Conservation (phyloP, 2,888 invertebrate species). For the Cloeon dipterum region DNA sequence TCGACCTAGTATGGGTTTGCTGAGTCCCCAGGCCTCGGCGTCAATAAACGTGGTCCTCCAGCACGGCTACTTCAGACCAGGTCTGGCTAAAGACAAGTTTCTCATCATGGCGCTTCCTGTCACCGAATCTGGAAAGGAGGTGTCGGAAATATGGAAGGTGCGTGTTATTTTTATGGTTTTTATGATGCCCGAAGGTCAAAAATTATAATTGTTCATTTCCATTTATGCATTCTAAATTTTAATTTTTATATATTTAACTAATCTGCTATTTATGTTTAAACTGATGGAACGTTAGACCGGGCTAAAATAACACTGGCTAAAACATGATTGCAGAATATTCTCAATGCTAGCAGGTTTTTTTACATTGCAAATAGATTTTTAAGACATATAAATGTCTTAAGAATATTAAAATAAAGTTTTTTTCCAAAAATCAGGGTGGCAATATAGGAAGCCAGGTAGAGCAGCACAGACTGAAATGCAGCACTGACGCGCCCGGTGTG, state of each 20-base stretch:
- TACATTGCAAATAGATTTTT: too few species aligned
- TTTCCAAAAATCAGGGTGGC: too few species aligned
- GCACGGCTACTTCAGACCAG: slow-evolving; percentile 34
- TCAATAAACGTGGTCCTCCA: slow-evolving; percentile 51
- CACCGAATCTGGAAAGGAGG: slow-evolving; percentile 28
- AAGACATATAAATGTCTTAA: too few species aligned
- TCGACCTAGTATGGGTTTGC: slow-evolving; percentile 59
- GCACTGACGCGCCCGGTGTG: slow-evolving; percentile 13
- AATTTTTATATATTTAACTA: slow-evolving; percentile 8
- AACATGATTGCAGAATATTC: too few species aligned
- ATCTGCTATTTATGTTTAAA: too few species aligned
- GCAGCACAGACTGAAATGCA: slow-evolving; percentile 48
- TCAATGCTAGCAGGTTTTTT: too few species aligned
- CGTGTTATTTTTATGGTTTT: slow-evolving; percentile 4
- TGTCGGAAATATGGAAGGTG: slow-evolving; percentile 54
- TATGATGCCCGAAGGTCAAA: neutral
- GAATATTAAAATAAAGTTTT: too few species aligned
- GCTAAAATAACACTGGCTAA: too few species aligned
- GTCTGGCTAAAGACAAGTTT: slow-evolving; percentile 61
- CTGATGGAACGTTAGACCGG: too few species aligned
- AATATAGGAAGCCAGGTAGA: slow-evolving; percentile 23
- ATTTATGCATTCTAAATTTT: slow-evolving; percentile 2
- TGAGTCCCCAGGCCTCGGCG: slow-evolving; percentile 37
- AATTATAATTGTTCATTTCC: neutral
- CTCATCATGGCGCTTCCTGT: slow-evolving; percentile 60